Evolutionary conservation across 1,140 invertebrate species (phyloP).

Genomic region (Pseudoatta argentina): DNA sequence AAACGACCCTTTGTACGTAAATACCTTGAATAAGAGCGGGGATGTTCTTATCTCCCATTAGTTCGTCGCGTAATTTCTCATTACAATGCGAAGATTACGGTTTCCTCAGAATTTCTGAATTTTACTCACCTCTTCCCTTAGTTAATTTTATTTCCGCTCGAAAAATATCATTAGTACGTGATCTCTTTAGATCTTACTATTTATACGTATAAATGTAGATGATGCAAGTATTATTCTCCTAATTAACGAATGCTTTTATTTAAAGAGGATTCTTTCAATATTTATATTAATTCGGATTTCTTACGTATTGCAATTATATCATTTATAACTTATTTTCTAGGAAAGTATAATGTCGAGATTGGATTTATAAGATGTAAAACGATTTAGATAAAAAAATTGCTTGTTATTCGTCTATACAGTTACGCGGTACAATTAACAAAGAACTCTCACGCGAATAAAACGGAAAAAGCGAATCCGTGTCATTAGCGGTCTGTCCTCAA

Average conservation of each 20-base stretch:
- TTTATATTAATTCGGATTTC: conserved; percentile 6
- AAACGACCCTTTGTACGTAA: conserved; percentile 68
- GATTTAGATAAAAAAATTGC: background rate
- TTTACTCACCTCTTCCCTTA: conserved; percentile 11
- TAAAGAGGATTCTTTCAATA: background rate
- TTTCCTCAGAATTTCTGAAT: conserved; percentile 43
- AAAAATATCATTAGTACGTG: conserved; percentile 19
- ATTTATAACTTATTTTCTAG: background rate
- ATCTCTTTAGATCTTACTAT: background rate
- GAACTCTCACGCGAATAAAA: conserved; percentile 53
- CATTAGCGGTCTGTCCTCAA: background rate
- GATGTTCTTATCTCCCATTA: conserved; percentile 53
- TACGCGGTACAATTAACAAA: conserved; percentile 59
- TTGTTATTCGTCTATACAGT: conserved; percentile 48
- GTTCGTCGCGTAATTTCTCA: conserved; percentile 54
- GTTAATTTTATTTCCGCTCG: conserved; percentile 15
- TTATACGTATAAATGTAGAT: background rate
- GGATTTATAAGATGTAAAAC: background rate
- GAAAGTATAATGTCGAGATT: background rate
- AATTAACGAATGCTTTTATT: conserved; percentile 11
- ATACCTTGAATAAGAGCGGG: conserved; percentile 65
- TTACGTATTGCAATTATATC: background rate
- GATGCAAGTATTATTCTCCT: background rate
- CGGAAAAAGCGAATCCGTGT: background rate
- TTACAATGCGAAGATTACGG: conserved; percentile 57